These are phyloP conservation scores for Petrocephalus microphthalmus DNA, from an alignment of 2,113 vertebrate genomes.

Conservation along the genomic window DNA sequence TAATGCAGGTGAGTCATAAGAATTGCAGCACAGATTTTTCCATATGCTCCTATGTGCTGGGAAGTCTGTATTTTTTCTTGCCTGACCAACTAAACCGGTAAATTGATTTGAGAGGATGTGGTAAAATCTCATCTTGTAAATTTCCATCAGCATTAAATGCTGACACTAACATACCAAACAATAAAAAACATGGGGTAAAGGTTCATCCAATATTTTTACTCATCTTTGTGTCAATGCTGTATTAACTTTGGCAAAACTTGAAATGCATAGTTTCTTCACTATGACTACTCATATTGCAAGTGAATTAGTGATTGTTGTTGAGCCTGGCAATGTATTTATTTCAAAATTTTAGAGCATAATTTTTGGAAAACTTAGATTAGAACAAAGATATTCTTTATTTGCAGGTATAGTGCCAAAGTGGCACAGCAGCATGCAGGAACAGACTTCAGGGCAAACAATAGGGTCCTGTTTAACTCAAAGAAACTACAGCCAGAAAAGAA, in stretches of 20 bases:
- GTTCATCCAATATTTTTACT: neutral
- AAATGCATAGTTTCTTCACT: neutral
- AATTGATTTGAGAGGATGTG: slow-evolving; percentile 6
- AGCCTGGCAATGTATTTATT: neutral
- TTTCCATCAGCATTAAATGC: neutral
- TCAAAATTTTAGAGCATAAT: neutral
- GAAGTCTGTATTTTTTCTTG: neutral
- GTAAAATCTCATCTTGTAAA: slow-evolving; percentile 1
- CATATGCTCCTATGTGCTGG: neutral
- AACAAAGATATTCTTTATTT: neutral
- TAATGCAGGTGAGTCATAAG: neutral
- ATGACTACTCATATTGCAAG: neutral
- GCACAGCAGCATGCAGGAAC: too few relatives aligned
- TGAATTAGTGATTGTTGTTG: neutral
- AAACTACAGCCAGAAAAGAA: too few relatives aligned
- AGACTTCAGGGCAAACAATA: too few relatives aligned
- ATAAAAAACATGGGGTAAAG: neutral
- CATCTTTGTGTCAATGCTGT: neutral
- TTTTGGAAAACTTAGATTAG: neutral
- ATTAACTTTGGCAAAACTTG: neutral
- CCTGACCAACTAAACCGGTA: neutral
- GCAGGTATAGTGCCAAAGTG: too few relatives aligned
- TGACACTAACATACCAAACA: neutral
- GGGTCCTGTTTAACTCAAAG: too few relatives aligned
- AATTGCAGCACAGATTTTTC: neutral